Evolutionary conservation across 2,113 vertebrate genomes (phyloP), one percentile per base, ranked within the genome.

Genomic region (Dasyornis broadbenti): DNA sequence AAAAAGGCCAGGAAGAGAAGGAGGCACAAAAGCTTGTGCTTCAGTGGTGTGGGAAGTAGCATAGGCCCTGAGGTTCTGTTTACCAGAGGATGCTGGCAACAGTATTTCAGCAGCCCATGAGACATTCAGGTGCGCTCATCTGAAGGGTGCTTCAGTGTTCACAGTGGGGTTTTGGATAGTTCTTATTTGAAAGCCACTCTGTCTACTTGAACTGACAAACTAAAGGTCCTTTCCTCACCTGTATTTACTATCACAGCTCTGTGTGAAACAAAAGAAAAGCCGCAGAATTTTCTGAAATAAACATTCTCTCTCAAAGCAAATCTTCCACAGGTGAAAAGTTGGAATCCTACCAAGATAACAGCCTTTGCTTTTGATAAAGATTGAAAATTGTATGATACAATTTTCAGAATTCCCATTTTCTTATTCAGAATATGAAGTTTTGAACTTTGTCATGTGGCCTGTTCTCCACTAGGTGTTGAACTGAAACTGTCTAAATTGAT

Each of bases 381-480:
- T 44, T 81, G 72, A 20, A 82, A 85, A 19, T 24, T 19, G 8
- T 40, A 12, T 75, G 35, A 23, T 68, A 16, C 8, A 7, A 10
- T 47, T 66, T 84, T 40, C 39, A 78, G 47, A 71, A 66, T 59
- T 78, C 26, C n/a, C n/a, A 2, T 57, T 30, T 3, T 44, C 60
- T 81, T 45, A 31, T 44, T 64, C 39, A 31, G 16, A 81, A 31
- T 11, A 5, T 27, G 16, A 63, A 77, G 60, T 40, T 64, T 50
- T 64, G 30, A 76, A 50, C 40, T 94, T 91, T 87, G 65, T 87
- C 52, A 52, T 89, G 77, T 65, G 49, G 73, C 28, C 37, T 90
- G 6, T 89, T 93, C 73, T 91, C 69, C 31, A 64, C 73, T 87
- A 87, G 90, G 44, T 82, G 69, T 87, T 91, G 87, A 96, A 78